Evolutionary conservation across 2,888 invertebrate genomes (phyloP), one percentile per base, ranked within the genome.

Genomic region (Apotomis betuletana): DNA sequence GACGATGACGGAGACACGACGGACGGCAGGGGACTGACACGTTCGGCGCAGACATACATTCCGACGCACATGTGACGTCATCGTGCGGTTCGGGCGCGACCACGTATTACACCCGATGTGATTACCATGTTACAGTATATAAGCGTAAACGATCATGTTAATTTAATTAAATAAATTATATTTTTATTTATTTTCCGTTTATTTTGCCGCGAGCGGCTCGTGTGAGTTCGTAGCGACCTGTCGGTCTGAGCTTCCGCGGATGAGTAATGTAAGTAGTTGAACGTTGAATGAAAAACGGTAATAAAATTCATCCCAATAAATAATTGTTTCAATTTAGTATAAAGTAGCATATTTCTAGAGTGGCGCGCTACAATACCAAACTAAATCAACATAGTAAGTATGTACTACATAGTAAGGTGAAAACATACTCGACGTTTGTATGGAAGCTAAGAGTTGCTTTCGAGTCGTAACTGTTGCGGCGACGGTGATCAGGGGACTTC

Each of bases 151-250:
- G 61, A 74, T 77, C 77, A 77, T 77, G 77, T 77, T 78, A 77
- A 78, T 77, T 78, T 78, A 77, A 77, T 77, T 64, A 75, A 78
- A 77, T 76, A 77, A 77, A 78, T 74, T 70, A 64, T 77, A 77
- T 77, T 77, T 77, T 77, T 76, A 76, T 77, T 77, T 77, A 75
- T 67, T 75, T 70, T 75, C 67, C 74, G 74, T 74, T 75, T 74
- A 70, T 74, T 76, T 70, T 49, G 49, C 46, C 41, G 59, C 36
- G 65, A 51, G 65, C 64, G 54, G 71, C 67, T 27, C 46, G 58
- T 27, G 49, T 4, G 59, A 51, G 44, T 59, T 58, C 49, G 49
- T 57, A 58, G 41, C 41, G 41, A 58, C 13, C 36, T 58, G 36
- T 58, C 41, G 41, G 41, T 41, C 6, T 49, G 9, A 9, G 49